Evolutionary conservation across 2,797 vertebrate species (phyloP), one percentile per base, ranked within the genome.

Genomic region (Mormyrus proboscirostris): DNA sequence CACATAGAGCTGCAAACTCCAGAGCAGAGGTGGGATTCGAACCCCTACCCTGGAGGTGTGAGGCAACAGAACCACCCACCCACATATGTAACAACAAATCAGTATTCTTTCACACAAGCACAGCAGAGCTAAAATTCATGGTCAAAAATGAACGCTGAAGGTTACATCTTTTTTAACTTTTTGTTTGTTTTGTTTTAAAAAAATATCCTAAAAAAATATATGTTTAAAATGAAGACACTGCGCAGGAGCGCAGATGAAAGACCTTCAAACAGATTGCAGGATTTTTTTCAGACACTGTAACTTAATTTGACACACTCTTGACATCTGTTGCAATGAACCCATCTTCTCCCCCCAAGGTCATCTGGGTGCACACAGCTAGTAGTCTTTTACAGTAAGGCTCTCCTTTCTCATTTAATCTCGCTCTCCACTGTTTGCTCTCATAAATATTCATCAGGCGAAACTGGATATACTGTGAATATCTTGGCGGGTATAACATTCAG

Each of bases 391-490:
- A n/a, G 86, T 59, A 33, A 51, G 55, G 12, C 38, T 62, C 44
- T 83, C 76, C 16, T 22, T 94, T 95, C 95, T 94, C 95, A 95
- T 95, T 95, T 93, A 85, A 85, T 85, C 94, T 93, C 93, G 83
- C 57, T 53, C 90, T 88, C 90, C 89, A 65, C 90, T 47, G 41
- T 82, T 82, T 82, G 76, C 85, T 90, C 90, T 95, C 92, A 96
- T 86, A 69, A 96, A 96, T 94, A 95, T 96, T 96, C 92, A 95
- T 95, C 93, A 91, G 89, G 47, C 86, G 91, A 92, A 93, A 93
- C 92, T 92, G 94, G 92, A 95, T 95, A 95, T 94, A 92, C 90
- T 90, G 90, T 89, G 91, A 95, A 93, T 93, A 92, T 93, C 92
- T 89, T 91, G 93, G 92, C 89, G 91, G 88, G 90, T 92, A 93